Evolutionary conservation across 1,140 invertebrate species (phyloP).

Genomic region (Diabrotica undecimpunctata): DNA sequence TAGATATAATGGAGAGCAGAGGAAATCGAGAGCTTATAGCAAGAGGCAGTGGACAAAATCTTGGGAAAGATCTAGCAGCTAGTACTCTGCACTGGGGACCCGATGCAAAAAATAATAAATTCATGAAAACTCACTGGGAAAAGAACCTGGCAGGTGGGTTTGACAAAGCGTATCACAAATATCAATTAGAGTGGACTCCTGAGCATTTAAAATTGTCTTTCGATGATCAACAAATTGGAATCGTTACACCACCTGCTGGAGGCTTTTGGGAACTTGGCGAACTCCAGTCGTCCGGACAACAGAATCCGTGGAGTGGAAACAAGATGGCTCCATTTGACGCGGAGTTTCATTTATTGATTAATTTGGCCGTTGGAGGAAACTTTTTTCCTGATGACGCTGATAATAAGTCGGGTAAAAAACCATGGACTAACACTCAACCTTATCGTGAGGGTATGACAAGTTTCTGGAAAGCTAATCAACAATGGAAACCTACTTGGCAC

Average conservation of each 20-base stretch:
- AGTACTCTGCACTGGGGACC: conserved; percentile 65
- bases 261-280: conserved; percentile 35
- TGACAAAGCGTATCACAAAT: conserved; percentile 51
- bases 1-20: conserved; percentile 56
- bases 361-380: conserved; percentile 46
- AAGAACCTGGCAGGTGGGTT: conserved; percentile 40
- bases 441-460: conserved; percentile 35
- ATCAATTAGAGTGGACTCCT: conserved; percentile 53
- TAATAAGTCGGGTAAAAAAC: conserved; percentile 45
- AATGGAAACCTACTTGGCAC: conserved; percentile 54
- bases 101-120: conserved; percentile 39
- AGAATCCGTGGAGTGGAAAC: conserved; percentile 46
- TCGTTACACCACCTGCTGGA: conserved; percentile 24
- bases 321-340: conserved; percentile 57
- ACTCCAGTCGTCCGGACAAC: conserved; percentile 12
- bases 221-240: conserved; percentile 33
- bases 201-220: conserved; percentile 28
- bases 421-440: conserved; percentile 48
- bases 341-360: conserved; percentile 65
- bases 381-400: conserved; percentile 50
- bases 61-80: conserved; percentile 56
- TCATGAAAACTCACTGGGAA: too few relatives aligned
- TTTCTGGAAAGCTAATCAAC: conserved; percentile 50
- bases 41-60: conserved; percentile 48
- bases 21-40: conserved; percentile 54